phyloP scores from a whole-genome alignment of 2,888 invertebrate genomes.

The Pomacea canaliculata region DNA sequence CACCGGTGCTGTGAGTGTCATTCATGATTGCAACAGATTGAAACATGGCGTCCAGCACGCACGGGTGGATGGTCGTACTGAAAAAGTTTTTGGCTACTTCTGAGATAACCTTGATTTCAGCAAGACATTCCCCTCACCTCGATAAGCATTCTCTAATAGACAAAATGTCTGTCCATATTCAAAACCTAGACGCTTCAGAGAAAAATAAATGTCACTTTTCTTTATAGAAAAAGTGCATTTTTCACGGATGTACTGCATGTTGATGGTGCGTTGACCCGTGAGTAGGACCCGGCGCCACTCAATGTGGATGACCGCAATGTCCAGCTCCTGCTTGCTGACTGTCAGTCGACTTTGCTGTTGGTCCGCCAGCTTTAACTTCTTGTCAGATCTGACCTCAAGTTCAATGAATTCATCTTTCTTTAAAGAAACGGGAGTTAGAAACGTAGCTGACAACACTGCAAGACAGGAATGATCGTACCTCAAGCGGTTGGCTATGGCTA shows the following conservation, averaged over 20 bases:
- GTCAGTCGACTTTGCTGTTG: no score
- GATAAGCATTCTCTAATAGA: conserved; percentile 5
- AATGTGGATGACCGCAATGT: conserved; percentile 17
- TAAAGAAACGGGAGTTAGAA: conserved; percentile 11
- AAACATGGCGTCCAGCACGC: conserved; percentile 27
- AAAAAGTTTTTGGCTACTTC: conserved; percentile 13
- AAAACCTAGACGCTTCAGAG: conserved; percentile 16
- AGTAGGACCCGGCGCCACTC: no score
- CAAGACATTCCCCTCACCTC: conserved; percentile 12
- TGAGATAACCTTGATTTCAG: conserved; percentile 17
- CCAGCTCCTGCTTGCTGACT: no score
- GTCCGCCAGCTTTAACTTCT: conserved; percentile 3
- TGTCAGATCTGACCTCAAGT: background rate
- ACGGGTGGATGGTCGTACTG: conserved; percentile 26
- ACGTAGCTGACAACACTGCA: conserved; percentile 9
- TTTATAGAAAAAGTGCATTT: conserved; percentile 17
- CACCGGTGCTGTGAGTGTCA: conserved; percentile 10
- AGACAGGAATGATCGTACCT: background rate
- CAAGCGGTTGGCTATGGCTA: conserved; percentile 33
- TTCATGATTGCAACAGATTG: conserved; percentile 33
- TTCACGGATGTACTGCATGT: conserved; percentile 18
- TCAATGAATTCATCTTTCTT: background rate
- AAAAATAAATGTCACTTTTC: conserved; percentile 18
- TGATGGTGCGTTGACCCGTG: background rate
- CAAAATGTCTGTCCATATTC: conserved; percentile 10